A percentile compares a stretch with the other conserved stretches of the same genome.
Evolutionary conservation across 2,797 vertebrate genomes (phyloP).

Genomic region (Sebastes vulpes): DNA sequence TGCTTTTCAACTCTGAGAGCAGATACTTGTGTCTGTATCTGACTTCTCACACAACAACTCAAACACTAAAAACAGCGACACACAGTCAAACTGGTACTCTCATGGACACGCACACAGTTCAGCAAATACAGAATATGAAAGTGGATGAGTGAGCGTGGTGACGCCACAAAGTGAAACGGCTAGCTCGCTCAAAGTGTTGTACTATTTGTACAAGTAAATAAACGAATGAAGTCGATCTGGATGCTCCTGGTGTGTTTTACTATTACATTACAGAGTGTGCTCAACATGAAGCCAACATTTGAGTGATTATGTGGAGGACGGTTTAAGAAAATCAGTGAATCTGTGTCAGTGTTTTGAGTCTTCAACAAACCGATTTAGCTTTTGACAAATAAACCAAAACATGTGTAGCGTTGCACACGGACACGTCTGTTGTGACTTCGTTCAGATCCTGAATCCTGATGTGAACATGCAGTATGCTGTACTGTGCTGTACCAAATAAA

Average conservation of each 20-base stretch:
- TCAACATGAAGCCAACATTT: not conserved
- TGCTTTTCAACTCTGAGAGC: constrained; percentile 30
- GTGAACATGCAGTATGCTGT: constrained; percentile 59
- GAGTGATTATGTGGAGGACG: not conserved
- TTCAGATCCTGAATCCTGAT: constrained; percentile 59
- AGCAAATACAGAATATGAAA: not conserved
- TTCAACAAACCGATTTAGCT: constrained; percentile 11
- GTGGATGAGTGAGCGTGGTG: not conserved
- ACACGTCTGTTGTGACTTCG: constrained; percentile 35
- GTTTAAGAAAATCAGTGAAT: not conserved
- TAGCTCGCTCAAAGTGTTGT: not conserved
- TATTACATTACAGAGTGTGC: not conserved
- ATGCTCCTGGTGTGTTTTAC: not conserved
- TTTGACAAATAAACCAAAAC: constrained; percentile 34
- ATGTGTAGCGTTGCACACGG: constrained; percentile 12
- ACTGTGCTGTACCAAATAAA: constrained; percentile 77
- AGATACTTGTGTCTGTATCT: constrained; percentile 18
- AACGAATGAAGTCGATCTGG: not conserved
- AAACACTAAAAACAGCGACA: constrained; percentile 21
- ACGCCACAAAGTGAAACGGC: not conserved
- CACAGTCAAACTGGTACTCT: not conserved
- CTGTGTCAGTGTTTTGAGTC: constrained; percentile 29
- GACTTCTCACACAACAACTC: constrained; percentile 9
- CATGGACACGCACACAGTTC: not conserved
- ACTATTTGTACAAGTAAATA: not conserved